phyloP scores from a whole-genome alignment of 1,140 invertebrate genomes.

The Psilanteris sp. region DNA sequence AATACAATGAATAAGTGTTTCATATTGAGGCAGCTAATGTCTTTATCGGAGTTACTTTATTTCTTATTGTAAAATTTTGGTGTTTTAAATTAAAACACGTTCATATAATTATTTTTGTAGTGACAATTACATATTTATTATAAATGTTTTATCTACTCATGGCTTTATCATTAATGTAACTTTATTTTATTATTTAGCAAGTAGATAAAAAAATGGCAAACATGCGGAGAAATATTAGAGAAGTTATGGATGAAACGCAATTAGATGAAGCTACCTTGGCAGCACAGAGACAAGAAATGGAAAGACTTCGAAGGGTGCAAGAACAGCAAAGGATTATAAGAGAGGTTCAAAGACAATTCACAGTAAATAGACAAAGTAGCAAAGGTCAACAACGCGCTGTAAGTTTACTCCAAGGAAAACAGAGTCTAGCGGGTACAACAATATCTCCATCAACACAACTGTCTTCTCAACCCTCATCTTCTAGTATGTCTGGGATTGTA shows the following conservation, averaged over 20 bases:
- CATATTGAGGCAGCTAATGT: too few species aligned
- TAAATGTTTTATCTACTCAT: too few species aligned
- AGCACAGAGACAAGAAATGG: constrained; percentile 95
- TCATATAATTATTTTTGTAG: too few species aligned
- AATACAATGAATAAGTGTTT: too few species aligned
- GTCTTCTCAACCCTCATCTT: constrained; percentile 66
- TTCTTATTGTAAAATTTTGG: too few species aligned
- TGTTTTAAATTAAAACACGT: too few species aligned
- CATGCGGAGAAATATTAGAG: constrained; percentile 90
- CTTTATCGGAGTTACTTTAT: too few species aligned
- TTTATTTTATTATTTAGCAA: constrained; percentile 30
- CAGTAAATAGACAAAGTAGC: constrained; percentile 84
- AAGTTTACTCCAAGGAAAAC: constrained; percentile 83
- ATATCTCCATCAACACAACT: constrained; percentile 68
- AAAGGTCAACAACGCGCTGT: constrained; percentile 85
- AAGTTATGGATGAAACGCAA: constrained; percentile 95
- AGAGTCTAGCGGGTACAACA: constrained; percentile 70
- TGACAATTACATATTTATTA: too few species aligned
- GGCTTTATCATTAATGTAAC: too few species aligned
- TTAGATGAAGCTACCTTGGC: constrained; percentile 94
- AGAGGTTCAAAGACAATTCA: constrained; percentile 87
- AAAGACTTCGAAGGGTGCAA: constrained; percentile 90
- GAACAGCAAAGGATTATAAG: constrained; percentile 90
- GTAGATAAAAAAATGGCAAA: constrained; percentile 84
- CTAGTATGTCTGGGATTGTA: constrained; percentile 65